Conservation (phyloP, 2,888 invertebrate species). For the Lithosia quadra region DNA sequence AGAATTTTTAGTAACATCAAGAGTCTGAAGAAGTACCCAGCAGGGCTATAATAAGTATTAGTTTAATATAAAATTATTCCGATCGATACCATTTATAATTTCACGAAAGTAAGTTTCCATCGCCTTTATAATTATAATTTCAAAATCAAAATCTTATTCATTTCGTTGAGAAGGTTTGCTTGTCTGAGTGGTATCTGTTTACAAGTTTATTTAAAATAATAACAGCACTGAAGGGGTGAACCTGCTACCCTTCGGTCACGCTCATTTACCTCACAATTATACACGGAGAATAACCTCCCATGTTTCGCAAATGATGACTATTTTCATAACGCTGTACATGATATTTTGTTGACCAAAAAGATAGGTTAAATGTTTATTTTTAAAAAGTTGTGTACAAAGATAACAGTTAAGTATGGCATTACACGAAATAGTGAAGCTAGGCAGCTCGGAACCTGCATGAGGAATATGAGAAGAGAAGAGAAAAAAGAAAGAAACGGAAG, state of each 20-base stretch:
- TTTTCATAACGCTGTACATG: conserved; percentile 41
- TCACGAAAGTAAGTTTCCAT: too few species aligned
- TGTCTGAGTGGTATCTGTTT: conserved; percentile 51
- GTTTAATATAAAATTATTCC: too few species aligned
- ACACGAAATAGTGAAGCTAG: too few species aligned
- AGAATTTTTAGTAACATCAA: too few species aligned
- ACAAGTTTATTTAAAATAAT: conserved; percentile 65
- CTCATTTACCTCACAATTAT: conserved; percentile 79
- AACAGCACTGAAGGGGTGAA: conserved; percentile 58
- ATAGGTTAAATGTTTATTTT: not conserved
- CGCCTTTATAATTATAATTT: conserved; percentile 11
- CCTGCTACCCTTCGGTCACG: conserved; percentile 68
- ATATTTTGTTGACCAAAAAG: not conserved
- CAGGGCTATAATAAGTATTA: too few species aligned
- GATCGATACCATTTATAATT: too few species aligned
- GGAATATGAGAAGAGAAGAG: too few species aligned
- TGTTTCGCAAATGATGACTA: conserved; percentile 46
- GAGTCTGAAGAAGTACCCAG: too few species aligned
- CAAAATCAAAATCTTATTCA: conserved; percentile 25
- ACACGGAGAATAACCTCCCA: conserved; percentile 64
- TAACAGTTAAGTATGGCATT: too few species aligned
- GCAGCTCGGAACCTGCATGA: too few species aligned
- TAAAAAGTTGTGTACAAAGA: not conserved
- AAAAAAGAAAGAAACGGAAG: too few species aligned
- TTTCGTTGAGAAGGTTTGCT: conserved; percentile 34